Percentiles rank a stretch among this genome's conserved stretches.
Evolutionary conservation across 2,113 vertebrate species (phyloP).

Genomic region (Rhabdomys dilectus): DNA sequence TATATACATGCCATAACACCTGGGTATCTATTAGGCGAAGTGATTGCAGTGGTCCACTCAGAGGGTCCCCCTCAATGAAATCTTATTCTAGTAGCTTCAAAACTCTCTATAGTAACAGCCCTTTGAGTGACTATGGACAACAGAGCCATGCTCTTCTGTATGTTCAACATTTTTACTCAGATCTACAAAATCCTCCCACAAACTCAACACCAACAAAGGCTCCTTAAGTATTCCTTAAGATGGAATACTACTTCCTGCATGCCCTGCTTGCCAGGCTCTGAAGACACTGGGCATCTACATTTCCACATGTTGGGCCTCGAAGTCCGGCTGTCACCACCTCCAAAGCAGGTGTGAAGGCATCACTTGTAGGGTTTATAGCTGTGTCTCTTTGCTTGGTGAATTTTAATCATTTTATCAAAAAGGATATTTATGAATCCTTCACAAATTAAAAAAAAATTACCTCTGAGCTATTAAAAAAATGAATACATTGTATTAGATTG

Average conservation of each 20-base stretch:
- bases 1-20: rapidly evolving
- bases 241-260: background rate
- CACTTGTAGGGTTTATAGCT: too few species aligned
- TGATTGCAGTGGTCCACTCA: background rate
- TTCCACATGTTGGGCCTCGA: background rate
- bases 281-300: background rate
- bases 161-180: background rate
- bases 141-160: background rate
- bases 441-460: background rate
- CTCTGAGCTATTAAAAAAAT: background rate
- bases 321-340: background rate
- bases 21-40: rapidly evolving
- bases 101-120: background rate
- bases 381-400: background rate
- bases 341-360: background rate
- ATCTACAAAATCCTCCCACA: background rate
- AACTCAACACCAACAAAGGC: background rate
- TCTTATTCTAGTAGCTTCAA: background rate
- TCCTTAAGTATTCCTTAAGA: too few species aligned
- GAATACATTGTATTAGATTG: background rate
- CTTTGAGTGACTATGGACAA: background rate
- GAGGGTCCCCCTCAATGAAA: rapidly evolving
- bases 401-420: slow-evolving; percentile 3
- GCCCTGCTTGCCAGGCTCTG: background rate
- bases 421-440: background rate